A percentile compares a stretch with the other conserved stretches of the same genome.
Conservation (phyloP, 2,797 vertebrate genomes). For the Tarsius wallacei region DNA sequence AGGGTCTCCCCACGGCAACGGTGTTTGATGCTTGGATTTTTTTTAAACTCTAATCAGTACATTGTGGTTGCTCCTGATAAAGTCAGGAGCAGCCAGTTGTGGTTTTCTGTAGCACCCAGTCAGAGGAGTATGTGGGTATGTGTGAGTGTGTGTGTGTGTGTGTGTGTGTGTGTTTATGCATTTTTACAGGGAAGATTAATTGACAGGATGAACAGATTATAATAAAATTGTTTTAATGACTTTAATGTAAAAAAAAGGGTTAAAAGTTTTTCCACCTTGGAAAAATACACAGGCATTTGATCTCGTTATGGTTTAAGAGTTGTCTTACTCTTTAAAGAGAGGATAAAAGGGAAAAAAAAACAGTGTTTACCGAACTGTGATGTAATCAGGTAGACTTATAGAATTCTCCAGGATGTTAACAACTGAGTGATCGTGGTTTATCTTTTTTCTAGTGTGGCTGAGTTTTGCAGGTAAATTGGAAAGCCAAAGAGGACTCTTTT, state of each 20-base stretch:
- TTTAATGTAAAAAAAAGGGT: conserved; percentile 66
- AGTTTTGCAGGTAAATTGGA: conserved; percentile 9
- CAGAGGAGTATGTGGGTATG: not conserved
- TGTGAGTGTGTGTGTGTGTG: too few relatives aligned
- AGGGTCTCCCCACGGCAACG: conserved; percentile 63
- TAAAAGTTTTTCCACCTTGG: conserved; percentile 50
- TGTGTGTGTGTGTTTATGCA: not conserved
- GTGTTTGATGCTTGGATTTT: conserved; percentile 67
- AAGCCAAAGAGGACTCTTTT: not conserved
- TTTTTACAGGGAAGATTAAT: conserved; percentile 69
- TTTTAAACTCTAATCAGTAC: conserved; percentile 56
- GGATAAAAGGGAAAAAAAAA: not conserved
- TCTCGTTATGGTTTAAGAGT: not conserved
- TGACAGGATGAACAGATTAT: not conserved
- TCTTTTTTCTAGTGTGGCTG: not conserved
- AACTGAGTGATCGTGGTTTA: not conserved
- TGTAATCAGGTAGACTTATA: not conserved
- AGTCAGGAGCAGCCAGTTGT: conserved; percentile 47
- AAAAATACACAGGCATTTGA: not conserved
- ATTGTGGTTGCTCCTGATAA: conserved; percentile 70
- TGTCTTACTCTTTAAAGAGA: not conserved
- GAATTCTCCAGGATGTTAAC: not conserved
- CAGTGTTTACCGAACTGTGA: conserved; percentile 26
- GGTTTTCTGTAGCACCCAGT: conserved; percentile 40
- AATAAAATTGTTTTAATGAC: conserved; percentile 41